Percentiles rank a stretch among this genome's conserved stretches.
Conservation (phyloP, 2,888 invertebrate genomes). For the Pasiphila rectangulata region DNA sequence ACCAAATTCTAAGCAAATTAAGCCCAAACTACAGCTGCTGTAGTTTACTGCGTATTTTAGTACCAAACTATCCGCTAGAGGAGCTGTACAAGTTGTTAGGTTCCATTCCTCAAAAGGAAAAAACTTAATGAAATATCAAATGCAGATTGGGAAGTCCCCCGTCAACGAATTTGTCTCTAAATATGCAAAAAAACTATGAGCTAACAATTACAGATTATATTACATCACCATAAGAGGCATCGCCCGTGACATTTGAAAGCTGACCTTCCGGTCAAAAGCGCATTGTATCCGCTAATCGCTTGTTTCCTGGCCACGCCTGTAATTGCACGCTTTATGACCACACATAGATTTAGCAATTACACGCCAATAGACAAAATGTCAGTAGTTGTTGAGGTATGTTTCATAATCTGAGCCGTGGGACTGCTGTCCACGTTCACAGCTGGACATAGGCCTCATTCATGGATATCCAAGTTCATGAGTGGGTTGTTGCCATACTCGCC, state of each 20-base stretch:
- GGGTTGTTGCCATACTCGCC: too few relatives aligned
- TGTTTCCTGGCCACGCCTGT: conserved; percentile 4
- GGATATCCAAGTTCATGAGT: too few relatives aligned
- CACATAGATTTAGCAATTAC: conserved; percentile 7
- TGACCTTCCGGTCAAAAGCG: conserved; percentile 4
- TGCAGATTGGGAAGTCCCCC: too few relatives aligned
- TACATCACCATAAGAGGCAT: background rate
- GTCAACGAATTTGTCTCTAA: background rate
- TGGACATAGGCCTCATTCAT: too few relatives aligned
- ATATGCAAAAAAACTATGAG: background rate
- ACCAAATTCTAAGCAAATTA: too few relatives aligned
- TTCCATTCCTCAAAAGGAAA: too few relatives aligned
- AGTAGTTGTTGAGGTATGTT: background rate
- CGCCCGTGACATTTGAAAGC: conserved; percentile 2
- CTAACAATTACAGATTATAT: background rate
- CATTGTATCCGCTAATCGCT: background rate
- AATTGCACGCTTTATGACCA: background rate
- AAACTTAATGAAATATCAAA: too few relatives aligned
- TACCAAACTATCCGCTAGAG: too few relatives aligned
- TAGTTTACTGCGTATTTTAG: too few relatives aligned
- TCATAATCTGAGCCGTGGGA: background rate
- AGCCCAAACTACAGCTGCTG: too few relatives aligned
- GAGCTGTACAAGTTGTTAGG: too few relatives aligned
- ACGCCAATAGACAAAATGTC: background rate
- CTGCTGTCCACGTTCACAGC: too few relatives aligned